A percentile compares a stretch with the other conserved stretches of the same genome.
Conservation (phyloP, 2,113 vertebrate species). For the Microcebus lehilahytsara region DNA sequence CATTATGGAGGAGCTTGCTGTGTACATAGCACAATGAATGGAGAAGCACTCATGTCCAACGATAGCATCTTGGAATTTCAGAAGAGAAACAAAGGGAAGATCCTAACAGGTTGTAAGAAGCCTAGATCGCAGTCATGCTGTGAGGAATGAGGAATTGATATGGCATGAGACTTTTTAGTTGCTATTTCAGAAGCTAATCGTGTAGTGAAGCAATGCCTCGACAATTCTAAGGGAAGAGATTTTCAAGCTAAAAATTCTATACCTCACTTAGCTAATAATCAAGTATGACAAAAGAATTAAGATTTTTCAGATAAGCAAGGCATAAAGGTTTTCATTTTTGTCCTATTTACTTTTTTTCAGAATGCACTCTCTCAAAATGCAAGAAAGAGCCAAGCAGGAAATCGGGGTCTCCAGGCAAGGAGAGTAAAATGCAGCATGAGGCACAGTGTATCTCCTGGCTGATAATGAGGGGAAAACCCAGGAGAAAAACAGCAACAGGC, state of each 20-base stretch:
- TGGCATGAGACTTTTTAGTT: neutral
- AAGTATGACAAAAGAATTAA: neutral
- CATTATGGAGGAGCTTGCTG: neutral
- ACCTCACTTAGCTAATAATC: neutral
- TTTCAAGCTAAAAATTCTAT: neutral
- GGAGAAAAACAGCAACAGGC: neutral
- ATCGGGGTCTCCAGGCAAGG: neutral
- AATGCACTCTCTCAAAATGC: neutral
- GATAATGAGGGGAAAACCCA: neutral
- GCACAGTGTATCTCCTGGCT: neutral
- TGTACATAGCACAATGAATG: neutral
- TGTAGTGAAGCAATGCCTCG: neutral
- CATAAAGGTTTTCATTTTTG: neutral
- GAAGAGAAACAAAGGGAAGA: neutral
- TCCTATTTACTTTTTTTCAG: neutral
- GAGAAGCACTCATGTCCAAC: neutral
- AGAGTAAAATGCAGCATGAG: neutral
- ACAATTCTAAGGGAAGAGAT: neutral
- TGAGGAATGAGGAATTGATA: neutral
- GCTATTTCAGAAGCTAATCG: neutral
- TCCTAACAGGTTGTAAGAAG: neutral
- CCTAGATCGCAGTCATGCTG: neutral
- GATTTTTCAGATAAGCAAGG: neutral
- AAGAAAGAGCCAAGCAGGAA: neutral
- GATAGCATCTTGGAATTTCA: neutral